These are phyloP conservation scores for Drosophila arizonae DNA, from an alignment of 1,140 invertebrate genomes.

Conservation along the genomic window DNA sequence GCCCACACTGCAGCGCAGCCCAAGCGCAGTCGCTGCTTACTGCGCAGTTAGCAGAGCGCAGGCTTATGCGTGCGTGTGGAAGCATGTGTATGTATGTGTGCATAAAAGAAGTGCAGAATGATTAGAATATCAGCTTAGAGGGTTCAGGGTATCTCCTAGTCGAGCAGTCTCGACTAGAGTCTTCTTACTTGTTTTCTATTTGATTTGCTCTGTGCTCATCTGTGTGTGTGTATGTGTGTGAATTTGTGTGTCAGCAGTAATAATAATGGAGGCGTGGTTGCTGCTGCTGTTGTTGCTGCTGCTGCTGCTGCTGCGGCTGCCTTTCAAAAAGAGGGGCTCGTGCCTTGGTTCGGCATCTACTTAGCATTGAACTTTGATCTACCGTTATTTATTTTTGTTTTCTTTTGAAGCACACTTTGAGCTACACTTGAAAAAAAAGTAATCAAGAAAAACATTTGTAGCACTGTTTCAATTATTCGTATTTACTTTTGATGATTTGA, in stretches of 20 bases:
- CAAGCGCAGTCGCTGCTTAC: no score
- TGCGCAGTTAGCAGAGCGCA: no score
- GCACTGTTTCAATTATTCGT: slow-evolving; percentile 14
- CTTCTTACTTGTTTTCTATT: no score
- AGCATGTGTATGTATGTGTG: no score
- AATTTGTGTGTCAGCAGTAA: neutral
- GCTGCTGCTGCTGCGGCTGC: neutral
- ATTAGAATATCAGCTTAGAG: no score
- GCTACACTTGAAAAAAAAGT: slow-evolving; percentile 43
- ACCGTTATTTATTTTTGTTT: slow-evolving; percentile 5
- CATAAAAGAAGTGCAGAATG: no score
- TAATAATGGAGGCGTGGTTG: neutral
- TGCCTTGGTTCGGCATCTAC: neutral
- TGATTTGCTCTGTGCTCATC: slow-evolving; percentile 1
- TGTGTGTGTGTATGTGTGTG: slow-evolving; percentile 2
- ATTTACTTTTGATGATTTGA: no score
- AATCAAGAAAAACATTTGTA: neutral
- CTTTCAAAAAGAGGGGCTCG: no score
- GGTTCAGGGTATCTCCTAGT: no score
- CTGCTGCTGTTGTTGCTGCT: neutral
- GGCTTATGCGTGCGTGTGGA: no score
- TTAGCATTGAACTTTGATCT: slow-evolving; percentile 10
- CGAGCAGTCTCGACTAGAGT: no score
- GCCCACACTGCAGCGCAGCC: no score
- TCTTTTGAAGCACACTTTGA: slow-evolving; percentile 13